phyloP scores from a whole-genome alignment of 2,797 vertebrate species.

The Melanotaenia nigrans region DNA sequence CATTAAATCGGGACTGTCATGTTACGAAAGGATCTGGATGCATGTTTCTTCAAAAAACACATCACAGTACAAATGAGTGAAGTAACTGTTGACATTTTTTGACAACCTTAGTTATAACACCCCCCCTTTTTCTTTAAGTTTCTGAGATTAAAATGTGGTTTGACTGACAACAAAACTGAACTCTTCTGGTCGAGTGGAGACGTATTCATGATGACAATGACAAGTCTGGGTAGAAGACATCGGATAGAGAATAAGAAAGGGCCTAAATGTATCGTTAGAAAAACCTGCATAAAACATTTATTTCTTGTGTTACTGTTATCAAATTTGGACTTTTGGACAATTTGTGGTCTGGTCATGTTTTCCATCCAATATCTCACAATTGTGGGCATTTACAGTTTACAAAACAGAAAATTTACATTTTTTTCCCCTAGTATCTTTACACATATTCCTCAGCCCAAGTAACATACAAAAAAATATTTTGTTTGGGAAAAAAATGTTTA shows the following conservation, averaged over 20 bases:
- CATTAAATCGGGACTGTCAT: neutral
- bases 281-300: neutral
- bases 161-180: neutral
- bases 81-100: neutral
- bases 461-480: too few species aligned
- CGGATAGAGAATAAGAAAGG: neutral
- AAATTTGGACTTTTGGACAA: neutral
- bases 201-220: neutral
- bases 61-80: too few species aligned
- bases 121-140: neutral
- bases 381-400: too few species aligned
- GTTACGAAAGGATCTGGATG: too few species aligned
- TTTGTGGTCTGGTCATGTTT: neutral
- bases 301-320: neutral
- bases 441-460: too few species aligned
- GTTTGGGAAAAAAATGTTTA: too few species aligned
- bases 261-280: neutral
- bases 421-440: too few species aligned
- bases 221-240: neutral
- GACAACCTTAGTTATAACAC: neutral
- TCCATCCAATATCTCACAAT: too few species aligned
- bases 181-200: neutral
- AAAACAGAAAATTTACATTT: too few species aligned
- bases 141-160: neutral
- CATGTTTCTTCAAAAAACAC: too few species aligned